These are phyloP conservation scores for Protophormia terraenovae DNA, from an alignment of 2,888 invertebrate species.

Conservation along the genomic window DNA sequence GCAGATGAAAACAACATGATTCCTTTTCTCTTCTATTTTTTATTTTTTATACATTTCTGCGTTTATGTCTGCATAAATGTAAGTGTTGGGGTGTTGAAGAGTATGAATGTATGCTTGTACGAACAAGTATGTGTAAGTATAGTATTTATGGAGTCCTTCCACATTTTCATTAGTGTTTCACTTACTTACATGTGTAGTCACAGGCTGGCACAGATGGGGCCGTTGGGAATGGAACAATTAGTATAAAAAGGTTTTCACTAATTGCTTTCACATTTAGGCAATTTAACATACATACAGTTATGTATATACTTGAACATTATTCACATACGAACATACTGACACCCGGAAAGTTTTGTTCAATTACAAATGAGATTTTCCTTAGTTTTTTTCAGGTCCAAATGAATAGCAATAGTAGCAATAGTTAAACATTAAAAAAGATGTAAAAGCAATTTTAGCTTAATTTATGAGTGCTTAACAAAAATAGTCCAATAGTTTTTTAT, in stretches of 20 bases:
- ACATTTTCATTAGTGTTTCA: conserved; percentile 56
- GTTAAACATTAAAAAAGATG: background rate
- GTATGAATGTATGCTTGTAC: background rate
- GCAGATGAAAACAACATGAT: background rate
- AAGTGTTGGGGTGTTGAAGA: background rate
- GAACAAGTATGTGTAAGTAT: background rate
- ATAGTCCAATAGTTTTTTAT: conserved; percentile 17
- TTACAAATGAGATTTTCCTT: conserved; percentile 22
- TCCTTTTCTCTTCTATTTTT: background rate
- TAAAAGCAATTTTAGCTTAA: background rate
- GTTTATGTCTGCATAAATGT: background rate
- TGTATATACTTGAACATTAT: background rate
- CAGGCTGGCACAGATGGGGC: conserved; percentile 40
- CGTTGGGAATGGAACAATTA: conserved; percentile 60
- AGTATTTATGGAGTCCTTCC: conserved; percentile 39
- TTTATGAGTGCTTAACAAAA: conserved; percentile 4
- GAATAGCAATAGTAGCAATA: background rate
- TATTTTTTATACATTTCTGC: background rate
- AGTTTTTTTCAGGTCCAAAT: background rate
- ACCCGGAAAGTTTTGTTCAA: conserved; percentile 44
- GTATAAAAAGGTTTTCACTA: conserved; percentile 61
- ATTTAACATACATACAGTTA: conserved; percentile 26
- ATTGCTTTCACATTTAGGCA: conserved; percentile 66
- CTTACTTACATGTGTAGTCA: conserved; percentile 22
- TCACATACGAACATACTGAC: background rate